Evolutionary conservation across 2,888 invertebrate species (phyloP).

Genomic region (Lottia gigantea): DNA sequence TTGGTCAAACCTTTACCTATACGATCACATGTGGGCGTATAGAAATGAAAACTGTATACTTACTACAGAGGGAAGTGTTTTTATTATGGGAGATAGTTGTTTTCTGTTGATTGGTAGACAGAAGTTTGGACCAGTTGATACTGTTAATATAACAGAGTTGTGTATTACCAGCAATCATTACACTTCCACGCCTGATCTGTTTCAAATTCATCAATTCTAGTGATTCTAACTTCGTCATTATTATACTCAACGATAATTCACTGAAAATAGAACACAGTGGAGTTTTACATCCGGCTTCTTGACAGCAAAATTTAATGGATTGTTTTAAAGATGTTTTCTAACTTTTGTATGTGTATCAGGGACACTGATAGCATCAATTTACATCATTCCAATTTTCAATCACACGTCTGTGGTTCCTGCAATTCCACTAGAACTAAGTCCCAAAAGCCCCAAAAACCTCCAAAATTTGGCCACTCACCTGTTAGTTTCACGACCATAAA

Average conservation of each 20-base stretch:
- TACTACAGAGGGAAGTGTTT: conserved; percentile 37
- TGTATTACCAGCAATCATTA: conserved; percentile 88
- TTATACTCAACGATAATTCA: conserved; percentile 32
- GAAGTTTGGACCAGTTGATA: conserved; percentile 44
- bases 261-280: conserved; percentile 67
- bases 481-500: conserved; percentile 88
- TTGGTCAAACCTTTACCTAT: too few species aligned
- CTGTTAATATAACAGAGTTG: conserved; percentile 84
- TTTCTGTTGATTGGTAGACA: conserved; percentile 34
- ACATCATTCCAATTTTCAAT: too few species aligned
- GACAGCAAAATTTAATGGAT: too few species aligned
- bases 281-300: too few species aligned
- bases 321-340: too few species aligned
- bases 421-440: too few species aligned
- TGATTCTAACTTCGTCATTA: conserved; percentile 73
- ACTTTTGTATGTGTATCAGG: too few species aligned
- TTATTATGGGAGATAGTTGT: conserved; percentile 26
- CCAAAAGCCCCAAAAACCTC: neutral
- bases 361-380: too few species aligned
- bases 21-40: too few species aligned
- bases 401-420: too few species aligned
- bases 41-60: conserved; percentile 16
- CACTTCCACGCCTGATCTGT: conserved; percentile 86
- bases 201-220: conserved; percentile 86
- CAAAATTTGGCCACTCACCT: neutral